Conservation (phyloP, 2,888 invertebrate species). For the Chaitophorus viminalis region DNA sequence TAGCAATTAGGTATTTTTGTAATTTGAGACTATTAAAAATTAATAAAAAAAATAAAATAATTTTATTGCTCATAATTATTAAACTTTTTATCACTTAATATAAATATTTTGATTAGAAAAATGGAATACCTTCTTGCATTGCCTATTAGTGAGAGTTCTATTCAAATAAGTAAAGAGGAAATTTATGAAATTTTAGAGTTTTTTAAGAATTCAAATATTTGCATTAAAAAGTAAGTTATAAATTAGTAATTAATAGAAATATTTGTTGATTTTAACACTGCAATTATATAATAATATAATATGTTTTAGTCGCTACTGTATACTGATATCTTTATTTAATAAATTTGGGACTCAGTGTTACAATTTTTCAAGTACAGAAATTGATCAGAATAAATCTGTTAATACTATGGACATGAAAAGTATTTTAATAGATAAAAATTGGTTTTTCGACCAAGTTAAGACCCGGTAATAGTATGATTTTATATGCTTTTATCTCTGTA, state of each 20-base stretch:
- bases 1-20: constrained; percentile 72
- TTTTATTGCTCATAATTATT: too few relatives aligned
- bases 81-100: neutral
- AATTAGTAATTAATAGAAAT: constrained; percentile 12
- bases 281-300: too few relatives aligned
- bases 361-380: constrained; percentile 73
- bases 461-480: constrained; percentile 65
- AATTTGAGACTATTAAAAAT: neutral
- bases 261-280: neutral
- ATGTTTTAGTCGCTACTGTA: constrained; percentile 56
- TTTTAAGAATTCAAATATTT: constrained; percentile 60
- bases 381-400: constrained; percentile 72
- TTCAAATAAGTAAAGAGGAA: constrained; percentile 68
- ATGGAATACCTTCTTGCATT: constrained; percentile 68
- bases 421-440: constrained; percentile 71
- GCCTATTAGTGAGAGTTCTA: constrained; percentile 66
- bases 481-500: neutral
- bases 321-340: constrained; percentile 70
- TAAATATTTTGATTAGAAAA: constrained; percentile 63
- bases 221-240: constrained; percentile 63
- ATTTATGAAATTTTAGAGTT: constrained; percentile 65
- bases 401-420: constrained; percentile 71
- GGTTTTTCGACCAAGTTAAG: constrained; percentile 76
- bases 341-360: constrained; percentile 74
- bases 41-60: neutral